Conservation (phyloP, 1,140 invertebrate species). For the Drosophila mauritiana region DNA sequence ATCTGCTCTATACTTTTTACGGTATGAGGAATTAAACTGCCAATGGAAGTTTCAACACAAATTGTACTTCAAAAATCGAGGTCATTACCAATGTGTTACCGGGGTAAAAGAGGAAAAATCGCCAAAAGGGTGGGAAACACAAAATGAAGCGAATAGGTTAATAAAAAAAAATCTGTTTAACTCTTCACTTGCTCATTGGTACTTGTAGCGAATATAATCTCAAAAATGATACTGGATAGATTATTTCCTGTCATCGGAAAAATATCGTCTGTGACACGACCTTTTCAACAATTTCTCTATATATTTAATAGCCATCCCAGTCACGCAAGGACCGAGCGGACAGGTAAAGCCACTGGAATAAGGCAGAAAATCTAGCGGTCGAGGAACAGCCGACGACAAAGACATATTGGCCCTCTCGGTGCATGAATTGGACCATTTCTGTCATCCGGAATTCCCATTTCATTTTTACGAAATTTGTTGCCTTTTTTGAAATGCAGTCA, state of each 20-base stretch:
- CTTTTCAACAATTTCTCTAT: conserved; percentile 63
- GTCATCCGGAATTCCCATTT: conserved; percentile 75
- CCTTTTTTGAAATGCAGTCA: conserved; percentile 77
- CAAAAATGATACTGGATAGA: no score
- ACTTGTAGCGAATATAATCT: no score
- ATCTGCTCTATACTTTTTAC: no score
- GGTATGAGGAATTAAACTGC: no score
- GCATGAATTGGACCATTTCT: conserved; percentile 20
- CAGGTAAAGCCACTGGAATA: conserved; percentile 2
- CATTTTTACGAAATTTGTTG: conserved; percentile 72
- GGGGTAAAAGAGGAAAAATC: conserved; percentile 26
- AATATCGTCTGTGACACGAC: not conserved
- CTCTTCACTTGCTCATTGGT: no score
- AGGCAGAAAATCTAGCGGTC: conserved; percentile 30
- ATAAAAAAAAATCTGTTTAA: not conserved
- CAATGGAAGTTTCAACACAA: conserved; percentile 58
- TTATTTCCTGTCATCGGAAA: no score
- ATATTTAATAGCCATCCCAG: conserved; percentile 15
- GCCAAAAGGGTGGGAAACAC: conserved; percentile 1
- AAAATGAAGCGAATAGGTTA: not conserved
- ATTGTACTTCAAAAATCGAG: conserved; percentile 65
- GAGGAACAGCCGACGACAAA: conserved; percentile 11
- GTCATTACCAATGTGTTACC: conserved; percentile 52
- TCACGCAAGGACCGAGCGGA: not conserved
- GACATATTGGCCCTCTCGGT: conserved; percentile 29